These are phyloP conservation scores for Euborellia annulipes DNA, from an alignment of 1,140 invertebrate species.

Conservation along the genomic window DNA sequence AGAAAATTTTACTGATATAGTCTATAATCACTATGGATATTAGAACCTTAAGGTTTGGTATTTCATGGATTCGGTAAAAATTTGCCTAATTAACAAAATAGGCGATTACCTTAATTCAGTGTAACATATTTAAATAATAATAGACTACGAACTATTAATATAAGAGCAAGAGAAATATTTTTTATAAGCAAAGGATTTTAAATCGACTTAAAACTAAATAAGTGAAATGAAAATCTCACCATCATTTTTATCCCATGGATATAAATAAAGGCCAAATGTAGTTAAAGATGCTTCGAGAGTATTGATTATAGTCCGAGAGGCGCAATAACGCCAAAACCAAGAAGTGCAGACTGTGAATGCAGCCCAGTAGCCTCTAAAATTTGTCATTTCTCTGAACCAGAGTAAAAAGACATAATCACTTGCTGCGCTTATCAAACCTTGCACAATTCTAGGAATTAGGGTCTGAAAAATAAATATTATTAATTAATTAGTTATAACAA, in stretches of 20 bases:
- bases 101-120: too few species aligned
- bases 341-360: conserved; percentile 45
- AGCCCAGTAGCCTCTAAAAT: conserved; percentile 42
- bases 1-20: too few species aligned
- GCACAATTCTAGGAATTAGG: conserved; percentile 53
- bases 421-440: conserved; percentile 54
- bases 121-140: too few species aligned
- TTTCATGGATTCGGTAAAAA: too few species aligned
- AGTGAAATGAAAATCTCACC: conserved; percentile 29
- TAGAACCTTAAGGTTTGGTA: too few species aligned
- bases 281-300: conserved; percentile 65
- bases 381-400: conserved; percentile 37
- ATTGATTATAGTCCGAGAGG: conserved; percentile 70
- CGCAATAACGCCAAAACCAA: conserved; percentile 83
- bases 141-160: too few species aligned
- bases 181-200: too few species aligned
- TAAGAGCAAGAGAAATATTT: too few species aligned
- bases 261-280: conserved; percentile 61
- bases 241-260: conserved; percentile 44
- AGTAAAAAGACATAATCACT: conserved; percentile 57
- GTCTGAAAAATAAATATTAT: conserved; percentile 40
- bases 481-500: too few species aligned
- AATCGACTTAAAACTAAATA: too few species aligned
- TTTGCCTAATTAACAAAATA: too few species aligned
- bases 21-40: too few species aligned